phyloP scores from a whole-genome alignment of 2,113 vertebrate genomes.

The Phyllostomus discolor region DNA sequence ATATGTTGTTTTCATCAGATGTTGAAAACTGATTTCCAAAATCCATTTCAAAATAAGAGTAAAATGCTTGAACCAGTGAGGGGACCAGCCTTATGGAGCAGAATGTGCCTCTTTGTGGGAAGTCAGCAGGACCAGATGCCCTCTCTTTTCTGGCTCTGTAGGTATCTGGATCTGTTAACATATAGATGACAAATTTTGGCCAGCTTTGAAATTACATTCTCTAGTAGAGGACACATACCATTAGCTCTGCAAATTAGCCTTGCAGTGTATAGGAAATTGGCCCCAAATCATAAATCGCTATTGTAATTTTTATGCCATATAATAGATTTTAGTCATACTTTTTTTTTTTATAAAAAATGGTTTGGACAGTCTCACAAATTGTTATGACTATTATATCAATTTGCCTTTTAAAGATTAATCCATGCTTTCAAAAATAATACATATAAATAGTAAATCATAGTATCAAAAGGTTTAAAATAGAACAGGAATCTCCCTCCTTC shows the following conservation, averaged over 20 bases:
- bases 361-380: background rate
- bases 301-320: conserved; percentile 33
- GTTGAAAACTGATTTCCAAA: conserved; percentile 43
- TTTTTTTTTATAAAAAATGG: background rate
- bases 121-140: conserved; percentile 67
- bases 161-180: conserved; percentile 61
- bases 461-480: conserved; percentile 11
- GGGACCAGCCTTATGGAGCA: background rate
- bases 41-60: conserved; percentile 49
- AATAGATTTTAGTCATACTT: background rate
- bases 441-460: background rate
- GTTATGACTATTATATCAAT: background rate
- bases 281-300: background rate
- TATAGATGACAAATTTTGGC: conserved; percentile 55
- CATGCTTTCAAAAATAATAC: conserved; percentile 15
- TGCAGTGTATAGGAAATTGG: background rate
- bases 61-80: background rate
- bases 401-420: conserved; percentile 32
- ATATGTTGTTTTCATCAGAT: conserved; percentile 9
- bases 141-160: conserved; percentile 54
- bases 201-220: conserved; percentile 54
- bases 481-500: background rate
- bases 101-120: conserved; percentile 37
- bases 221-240: conserved; percentile 8
- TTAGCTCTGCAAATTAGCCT: conserved; percentile 38